Base-by-base conservation (phyloP, 2,888 invertebrate species). In the Entomobrya proxima region DNA sequence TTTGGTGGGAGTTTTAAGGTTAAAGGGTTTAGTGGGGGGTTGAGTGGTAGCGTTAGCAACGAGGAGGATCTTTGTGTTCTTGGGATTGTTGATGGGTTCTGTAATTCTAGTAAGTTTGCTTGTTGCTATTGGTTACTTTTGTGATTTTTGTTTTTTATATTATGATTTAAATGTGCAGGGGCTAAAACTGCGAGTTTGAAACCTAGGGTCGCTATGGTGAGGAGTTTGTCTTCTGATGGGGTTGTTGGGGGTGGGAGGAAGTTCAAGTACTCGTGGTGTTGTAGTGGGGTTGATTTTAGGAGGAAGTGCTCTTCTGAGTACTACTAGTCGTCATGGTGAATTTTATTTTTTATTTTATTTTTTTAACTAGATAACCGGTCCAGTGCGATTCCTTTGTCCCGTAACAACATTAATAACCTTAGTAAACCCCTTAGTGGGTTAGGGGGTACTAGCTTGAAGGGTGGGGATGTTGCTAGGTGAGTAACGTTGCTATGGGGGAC, bases 21-120 rank as follows among this genome's bases (percentile, higher is more conserved):
- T 6, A 27, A 55, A 24, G n/a, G 55, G 3, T 47, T 47, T 47
- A 47, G 47, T 47, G 21, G 24, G 21, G 24, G 9, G 21, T 7
- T 6, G 3, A 13, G 55, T 3, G 64, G 55, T 55, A 37, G 27
- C 24, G 86, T 90, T 0, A 86, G 85, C 6, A 88, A 89, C 52
- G 89, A 89, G 58, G 89, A 90, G 21, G 90, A 90, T 64, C 85
- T 89, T 40, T 77, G 87, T 11, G 82, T 90, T 52, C 69, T 90
- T 13, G 79, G 85, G 21, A 89, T 90, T 47, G 90, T 90, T 9
- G 90, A 90, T 55, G 88, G 87, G 18, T 90, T 90, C 69, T 90
- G 90, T 69, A 58, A 80, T 9, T 86, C 82, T 47, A 86, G 87
- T 80, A 35, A 61, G 61, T 61, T 61, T 6, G 1, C 32, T 27